These are phyloP conservation scores for Acanthosepion lycidas DNA, from an alignment of 2,888 invertebrate species.

Conservation along the genomic window DNA sequence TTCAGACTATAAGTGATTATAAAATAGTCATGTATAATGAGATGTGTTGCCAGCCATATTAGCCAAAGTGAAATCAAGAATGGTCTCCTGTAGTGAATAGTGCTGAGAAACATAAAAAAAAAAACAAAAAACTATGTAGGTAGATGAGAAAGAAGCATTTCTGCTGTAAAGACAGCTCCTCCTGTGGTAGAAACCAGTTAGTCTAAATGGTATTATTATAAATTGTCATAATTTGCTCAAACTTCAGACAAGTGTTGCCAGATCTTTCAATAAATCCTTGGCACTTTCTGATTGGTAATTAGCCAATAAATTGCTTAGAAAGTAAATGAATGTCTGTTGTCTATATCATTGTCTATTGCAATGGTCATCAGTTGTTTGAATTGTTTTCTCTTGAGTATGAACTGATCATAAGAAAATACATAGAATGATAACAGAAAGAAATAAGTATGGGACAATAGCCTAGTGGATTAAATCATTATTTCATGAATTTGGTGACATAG, in stretches of 20 bases:
- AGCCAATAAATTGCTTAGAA: neutral
- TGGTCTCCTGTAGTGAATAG: neutral
- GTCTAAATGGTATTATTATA: neutral
- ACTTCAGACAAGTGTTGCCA: neutral
- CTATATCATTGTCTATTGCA: neutral
- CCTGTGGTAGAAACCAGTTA: neutral
- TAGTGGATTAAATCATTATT: too few species aligned
- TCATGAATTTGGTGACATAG: too few species aligned
- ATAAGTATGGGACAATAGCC: too few species aligned
- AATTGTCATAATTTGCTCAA: neutral
- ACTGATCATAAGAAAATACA: neutral
- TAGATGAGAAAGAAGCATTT: neutral
- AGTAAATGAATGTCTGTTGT: neutral
- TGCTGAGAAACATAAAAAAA: neutral
- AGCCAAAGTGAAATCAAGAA: neutral
- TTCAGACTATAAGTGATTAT: too few species aligned
- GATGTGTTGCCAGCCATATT: neutral
- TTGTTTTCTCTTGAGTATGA: neutral
- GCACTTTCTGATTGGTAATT: neutral
- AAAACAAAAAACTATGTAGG: neutral
- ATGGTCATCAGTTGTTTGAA: neutral
- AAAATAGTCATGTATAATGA: neutral
- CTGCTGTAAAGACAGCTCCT: neutral
- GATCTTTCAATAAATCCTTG: slow-evolving; percentile 2
- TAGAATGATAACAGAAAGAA: too few species aligned